Evolutionary conservation across 2,888 invertebrate genomes (phyloP).

Genomic region (Idaea straminata): DNA sequence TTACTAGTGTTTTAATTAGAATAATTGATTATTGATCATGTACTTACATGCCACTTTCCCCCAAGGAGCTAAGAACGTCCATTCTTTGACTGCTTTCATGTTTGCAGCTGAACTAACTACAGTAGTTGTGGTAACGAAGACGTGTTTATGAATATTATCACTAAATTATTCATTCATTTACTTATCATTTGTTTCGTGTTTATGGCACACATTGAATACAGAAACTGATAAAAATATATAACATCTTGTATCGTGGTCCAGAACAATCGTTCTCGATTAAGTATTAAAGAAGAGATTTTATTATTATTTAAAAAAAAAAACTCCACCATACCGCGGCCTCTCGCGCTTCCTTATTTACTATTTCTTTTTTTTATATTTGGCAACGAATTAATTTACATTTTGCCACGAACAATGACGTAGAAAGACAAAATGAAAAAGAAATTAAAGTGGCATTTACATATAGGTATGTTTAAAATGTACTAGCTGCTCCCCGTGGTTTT

Average conservation of each 20-base stretch:
- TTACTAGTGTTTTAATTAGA: background rate
- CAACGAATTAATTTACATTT: too few species aligned
- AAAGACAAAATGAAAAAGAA: too few species aligned
- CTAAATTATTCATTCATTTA: background rate
- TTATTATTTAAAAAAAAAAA: too few species aligned
- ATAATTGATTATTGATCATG: background rate
- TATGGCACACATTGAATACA: background rate
- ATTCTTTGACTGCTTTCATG: background rate
- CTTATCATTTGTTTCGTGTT: background rate
- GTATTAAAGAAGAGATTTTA: too few species aligned
- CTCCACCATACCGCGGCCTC: too few species aligned
- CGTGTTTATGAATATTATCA: background rate
- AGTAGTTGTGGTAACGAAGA: background rate
- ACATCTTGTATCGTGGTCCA: background rate
- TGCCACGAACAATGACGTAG: too few species aligned
- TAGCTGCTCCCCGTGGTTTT: background rate
- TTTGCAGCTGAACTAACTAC: background rate
- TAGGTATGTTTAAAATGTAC: background rate
- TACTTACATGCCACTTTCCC: constrained; percentile 71
- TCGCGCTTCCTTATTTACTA: too few species aligned
- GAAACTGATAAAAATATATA: constrained; percentile 2
- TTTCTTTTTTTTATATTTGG: too few species aligned
- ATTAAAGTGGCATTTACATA: too few species aligned
- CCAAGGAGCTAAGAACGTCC: constrained; percentile 59
- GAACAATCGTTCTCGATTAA: background rate